Evolutionary conservation across 2,888 invertebrate species (phyloP).

Genomic region (Dasysyrphus albostriatus): DNA sequence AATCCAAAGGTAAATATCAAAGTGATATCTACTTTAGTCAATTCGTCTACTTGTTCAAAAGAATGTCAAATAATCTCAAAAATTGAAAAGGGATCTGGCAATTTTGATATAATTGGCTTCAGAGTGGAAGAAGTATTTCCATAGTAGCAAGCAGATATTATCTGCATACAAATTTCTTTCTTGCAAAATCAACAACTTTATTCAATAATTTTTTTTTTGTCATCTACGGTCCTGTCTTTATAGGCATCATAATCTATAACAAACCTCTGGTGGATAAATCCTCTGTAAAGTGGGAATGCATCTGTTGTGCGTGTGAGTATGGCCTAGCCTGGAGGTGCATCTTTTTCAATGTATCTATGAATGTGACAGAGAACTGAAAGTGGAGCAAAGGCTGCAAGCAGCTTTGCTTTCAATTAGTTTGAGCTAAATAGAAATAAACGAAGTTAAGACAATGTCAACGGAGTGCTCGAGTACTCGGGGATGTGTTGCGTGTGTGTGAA

Average conservation of each 20-base stretch:
- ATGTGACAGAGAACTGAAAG: constrained; percentile 24
- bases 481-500: constrained; percentile 28
- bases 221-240: constrained; percentile 5
- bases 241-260: constrained; percentile 1
- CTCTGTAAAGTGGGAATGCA: constrained; percentile 18
- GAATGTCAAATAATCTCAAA: too few species aligned
- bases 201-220: too few species aligned
- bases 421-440: constrained; percentile 69
- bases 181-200: too few species aligned
- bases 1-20: too few species aligned
- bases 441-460: constrained; percentile 64
- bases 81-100: too few species aligned
- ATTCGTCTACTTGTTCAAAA: too few species aligned
- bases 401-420: constrained; percentile 68
- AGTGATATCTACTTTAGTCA: too few species aligned
- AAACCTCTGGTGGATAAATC: constrained; percentile 26
- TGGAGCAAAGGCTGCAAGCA: constrained; percentile 35
- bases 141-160: too few species aligned
- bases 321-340: constrained; percentile 6
- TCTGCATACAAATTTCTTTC: too few species aligned
- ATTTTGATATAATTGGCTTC: too few species aligned
- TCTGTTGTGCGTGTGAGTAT: constrained; percentile 11
- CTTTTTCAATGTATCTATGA: constrained; percentile 16
- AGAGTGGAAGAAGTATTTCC: too few species aligned
- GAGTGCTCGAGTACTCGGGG: not conserved